Evolutionary conservation across 2,797 vertebrate species (phyloP), one percentile per base, ranked within the genome.

Genomic region (Parauchenoglanis punctatus): DNA sequence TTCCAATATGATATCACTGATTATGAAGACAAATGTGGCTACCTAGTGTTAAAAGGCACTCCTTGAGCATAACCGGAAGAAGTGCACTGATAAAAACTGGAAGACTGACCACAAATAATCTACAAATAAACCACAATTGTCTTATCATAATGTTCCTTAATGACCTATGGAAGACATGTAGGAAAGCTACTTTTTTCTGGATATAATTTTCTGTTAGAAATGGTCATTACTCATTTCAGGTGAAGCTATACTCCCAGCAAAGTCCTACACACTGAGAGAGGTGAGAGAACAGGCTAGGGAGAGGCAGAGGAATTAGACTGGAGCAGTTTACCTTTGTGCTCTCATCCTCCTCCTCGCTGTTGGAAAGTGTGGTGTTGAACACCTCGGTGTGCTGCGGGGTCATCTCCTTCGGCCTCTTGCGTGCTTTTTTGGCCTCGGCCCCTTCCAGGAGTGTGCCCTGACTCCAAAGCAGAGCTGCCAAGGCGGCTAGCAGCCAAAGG

Each of bases 261-360:
- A 52, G n/a, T 12, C 59, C 10, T 31, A 83, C n/a, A 31, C n/a
- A 56, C 7, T 28, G 20, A 77, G 25, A 63, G 67, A 72, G 40
- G 23, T 75, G 58, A 65, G 65, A 70, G n/a, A 40, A 18, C 59
- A 52, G 59, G 25, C 40, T 77, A 59, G 8, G 10, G 3, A 72
- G 28, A 76, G 17, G 61, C 61, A 68, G n/a, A 63, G 54, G 25
- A 77, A 67, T 67, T 59, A 81, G 11, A 78, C n/a, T 20, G 85
- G 65, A 12, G 52, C 67, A 7, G 65, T 87, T 85, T 91, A 93
- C 96, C 96, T 96, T 96, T 68, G 91, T 81, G 91, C 68, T 89
- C 83, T 92, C 95, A 0, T 92, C 93, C 81, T 98, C 96, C 84
- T 98, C 96, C 80, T 98, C 97, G 0, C 96, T 96, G 96, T 97